Percentiles rank a stretch among this genome's conserved stretches.
Evolutionary conservation across 1,140 invertebrate species (phyloP).

Genomic region (Ditylenchus dipsaci): DNA sequence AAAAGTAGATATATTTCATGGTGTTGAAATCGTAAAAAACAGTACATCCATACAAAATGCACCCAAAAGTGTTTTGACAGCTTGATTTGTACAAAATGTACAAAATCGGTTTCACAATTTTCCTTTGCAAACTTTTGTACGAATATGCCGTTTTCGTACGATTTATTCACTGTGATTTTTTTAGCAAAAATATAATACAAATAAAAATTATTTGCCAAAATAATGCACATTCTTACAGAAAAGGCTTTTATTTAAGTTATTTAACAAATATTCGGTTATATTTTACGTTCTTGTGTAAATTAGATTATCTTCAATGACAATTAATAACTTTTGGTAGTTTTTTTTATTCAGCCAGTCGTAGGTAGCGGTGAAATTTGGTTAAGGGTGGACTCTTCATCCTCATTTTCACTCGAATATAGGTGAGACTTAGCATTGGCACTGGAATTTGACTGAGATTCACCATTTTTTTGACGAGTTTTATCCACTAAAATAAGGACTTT

Average conservation of each 20-base stretch:
- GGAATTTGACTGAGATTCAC: not conserved
- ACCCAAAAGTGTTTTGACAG: not conserved
- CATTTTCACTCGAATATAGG: not conserved
- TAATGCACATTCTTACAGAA: too few species aligned
- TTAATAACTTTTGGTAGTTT: too few species aligned
- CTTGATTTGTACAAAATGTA: not conserved
- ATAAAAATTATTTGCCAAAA: too few species aligned
- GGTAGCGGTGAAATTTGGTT: conserved; percentile 15
- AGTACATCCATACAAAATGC: not conserved
- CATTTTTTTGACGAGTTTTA: too few species aligned
- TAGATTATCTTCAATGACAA: conserved; percentile 1
- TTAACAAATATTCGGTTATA: not conserved
- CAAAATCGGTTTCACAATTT: too few species aligned
- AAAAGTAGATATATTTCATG: too few species aligned
- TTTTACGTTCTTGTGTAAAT: not conserved
- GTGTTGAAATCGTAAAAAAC: not conserved
- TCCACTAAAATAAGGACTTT: too few species aligned
- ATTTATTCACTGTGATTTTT: too few species aligned
- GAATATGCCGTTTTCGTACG: too few species aligned
- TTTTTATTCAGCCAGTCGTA: conserved; percentile 4
- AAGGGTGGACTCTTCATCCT: conserved; percentile 16
- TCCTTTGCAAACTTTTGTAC: too few species aligned
- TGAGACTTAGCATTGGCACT: not conserved
- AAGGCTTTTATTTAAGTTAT: not conserved
- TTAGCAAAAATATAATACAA: too few species aligned